Base-by-base conservation (phyloP, 2,888 invertebrate species). In the Eupithecia insigniata region DNA sequence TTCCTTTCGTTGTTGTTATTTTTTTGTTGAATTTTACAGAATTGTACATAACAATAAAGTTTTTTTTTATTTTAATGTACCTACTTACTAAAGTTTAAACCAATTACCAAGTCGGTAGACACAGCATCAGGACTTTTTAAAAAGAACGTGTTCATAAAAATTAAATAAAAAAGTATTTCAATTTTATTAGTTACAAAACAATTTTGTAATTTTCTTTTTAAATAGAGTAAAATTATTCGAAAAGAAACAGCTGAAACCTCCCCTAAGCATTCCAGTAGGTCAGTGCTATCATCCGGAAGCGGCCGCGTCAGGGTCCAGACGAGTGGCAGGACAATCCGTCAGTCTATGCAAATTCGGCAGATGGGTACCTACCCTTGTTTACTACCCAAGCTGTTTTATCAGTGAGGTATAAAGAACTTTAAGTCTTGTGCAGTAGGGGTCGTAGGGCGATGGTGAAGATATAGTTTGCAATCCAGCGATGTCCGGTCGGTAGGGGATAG, bases 291-390 rank as follows among this genome's bases (percentile, higher is more conserved):
- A 70, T 74, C 75, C 66, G 73, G 70, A 66, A 69, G 71, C 16
- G 70, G 67, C 70, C 71, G 72, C 72, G 79, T 76, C 78, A 69
- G 69, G 78, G 73, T 73, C 74, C 75, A 61, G 39, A 10, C 73
- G 82, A 84, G 81, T 84, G 89, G 84, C 89, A 87, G 89, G 81
- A 89, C 90, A 89, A 90, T 90, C 89, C 86, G 88, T 90, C 89
- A 88, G 73, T 78, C 81, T 84, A 90, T 90, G 90, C 87, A 85
- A 90, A 90, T 89, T 75, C 71, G 74, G 88, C 90, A 90, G 89
- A 88, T 90, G 90, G 85, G 76, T 67, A 62, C 43, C 39, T 55
- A 75, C 79, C 80, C 71, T 77, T 6, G 66, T 58, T 61, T 43
- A 61, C 28, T 30, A 36, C 66, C 62, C 62, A 62, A 34, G 62